Percentiles rank a stretch among this genome's conserved stretches.
These are phyloP conservation scores for Plebejus anna DNA, from an alignment of 2,888 invertebrate genomes.

Conservation along the genomic window DNA sequence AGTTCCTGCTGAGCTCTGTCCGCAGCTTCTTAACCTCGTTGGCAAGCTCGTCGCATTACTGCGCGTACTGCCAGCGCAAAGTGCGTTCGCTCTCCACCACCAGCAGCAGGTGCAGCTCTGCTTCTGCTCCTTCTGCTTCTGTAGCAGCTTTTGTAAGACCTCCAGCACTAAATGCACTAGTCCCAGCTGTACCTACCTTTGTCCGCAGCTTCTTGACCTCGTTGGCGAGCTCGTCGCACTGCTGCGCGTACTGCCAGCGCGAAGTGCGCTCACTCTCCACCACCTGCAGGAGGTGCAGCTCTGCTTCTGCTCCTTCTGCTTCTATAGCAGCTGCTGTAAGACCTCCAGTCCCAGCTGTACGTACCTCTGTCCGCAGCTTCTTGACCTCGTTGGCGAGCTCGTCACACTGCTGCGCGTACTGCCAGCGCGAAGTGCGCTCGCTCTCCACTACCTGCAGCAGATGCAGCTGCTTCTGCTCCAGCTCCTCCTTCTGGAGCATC, in stretches of 20 bases:
- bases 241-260: conserved; percentile 95
- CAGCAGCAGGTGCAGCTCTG: conserved; percentile 92
- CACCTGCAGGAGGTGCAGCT: conserved; percentile 91
- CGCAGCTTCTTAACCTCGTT: conserved; percentile 93
- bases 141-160: conserved; percentile 82
- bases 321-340: conserved; percentile 86
- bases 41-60: conserved; percentile 94
- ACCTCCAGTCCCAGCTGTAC: conserved; percentile 83
- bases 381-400: conserved; percentile 93
- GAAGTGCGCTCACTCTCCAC: conserved; percentile 95
- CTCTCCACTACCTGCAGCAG: conserved; percentile 93
- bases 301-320: conserved; percentile 91
- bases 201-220: conserved; percentile 93
- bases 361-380: conserved; percentile 91
- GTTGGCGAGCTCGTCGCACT: conserved; percentile 92
- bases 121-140: conserved; percentile 91
- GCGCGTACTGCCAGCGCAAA: conserved; percentile 95
- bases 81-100: conserved; percentile 95
- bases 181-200: conserved; percentile 80
- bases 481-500: conserved; percentile 91
- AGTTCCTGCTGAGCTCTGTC: conserved; percentile 85
- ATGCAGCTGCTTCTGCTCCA: conserved; percentile 95
- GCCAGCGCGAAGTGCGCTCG: conserved; percentile 95
- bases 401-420: conserved; percentile 95
- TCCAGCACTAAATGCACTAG: conserved; percentile 86